phyloP scores from a whole-genome alignment of 2,113 vertebrate species.

The Siphamia tubifer region DNA sequence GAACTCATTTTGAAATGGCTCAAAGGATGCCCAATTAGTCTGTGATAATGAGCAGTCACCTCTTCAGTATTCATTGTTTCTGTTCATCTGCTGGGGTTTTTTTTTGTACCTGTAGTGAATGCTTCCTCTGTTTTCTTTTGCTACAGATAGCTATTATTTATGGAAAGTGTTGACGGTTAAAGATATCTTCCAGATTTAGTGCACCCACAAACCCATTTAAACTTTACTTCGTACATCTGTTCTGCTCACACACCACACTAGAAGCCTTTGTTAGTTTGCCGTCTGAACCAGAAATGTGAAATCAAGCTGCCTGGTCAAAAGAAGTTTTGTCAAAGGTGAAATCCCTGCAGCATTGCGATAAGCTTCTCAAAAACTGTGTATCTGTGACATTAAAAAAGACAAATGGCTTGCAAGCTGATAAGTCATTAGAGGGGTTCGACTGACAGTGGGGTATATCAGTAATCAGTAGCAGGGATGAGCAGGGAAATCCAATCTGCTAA shows the following conservation, averaged over 20 bases:
- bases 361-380: conserved; percentile 20
- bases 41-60: conserved; percentile 43
- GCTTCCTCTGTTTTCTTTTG: background rate
- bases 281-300: conserved; percentile 8
- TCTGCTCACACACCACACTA: conserved; percentile 3
- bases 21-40: conserved; percentile 55
- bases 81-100: conserved; percentile 1
- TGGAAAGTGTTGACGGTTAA: conserved; percentile 11
- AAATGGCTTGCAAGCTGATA: conserved; percentile 42
- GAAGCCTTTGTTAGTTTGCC: background rate
- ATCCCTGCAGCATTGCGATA: background rate
- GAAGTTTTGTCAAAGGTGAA: conserved; percentile 26
- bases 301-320: conserved; percentile 7
- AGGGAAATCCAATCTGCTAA: conserved; percentile 70
- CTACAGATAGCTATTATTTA: conserved; percentile 15
- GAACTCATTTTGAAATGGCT: conserved; percentile 51
- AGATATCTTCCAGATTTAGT: conserved; percentile 31
- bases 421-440: conserved; percentile 49
- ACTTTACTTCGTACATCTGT: conserved; percentile 24
- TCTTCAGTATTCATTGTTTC: conserved; percentile 26
- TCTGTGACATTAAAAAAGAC: conserved; percentile 30
- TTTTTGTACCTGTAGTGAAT: conserved; percentile 8
- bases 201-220: conserved; percentile 6
- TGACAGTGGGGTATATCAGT: conserved; percentile 54
- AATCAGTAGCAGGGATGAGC: conserved; percentile 59